Conservation (phyloP, 2,888 invertebrate genomes). For the Lepidochrysops patricia region DNA sequence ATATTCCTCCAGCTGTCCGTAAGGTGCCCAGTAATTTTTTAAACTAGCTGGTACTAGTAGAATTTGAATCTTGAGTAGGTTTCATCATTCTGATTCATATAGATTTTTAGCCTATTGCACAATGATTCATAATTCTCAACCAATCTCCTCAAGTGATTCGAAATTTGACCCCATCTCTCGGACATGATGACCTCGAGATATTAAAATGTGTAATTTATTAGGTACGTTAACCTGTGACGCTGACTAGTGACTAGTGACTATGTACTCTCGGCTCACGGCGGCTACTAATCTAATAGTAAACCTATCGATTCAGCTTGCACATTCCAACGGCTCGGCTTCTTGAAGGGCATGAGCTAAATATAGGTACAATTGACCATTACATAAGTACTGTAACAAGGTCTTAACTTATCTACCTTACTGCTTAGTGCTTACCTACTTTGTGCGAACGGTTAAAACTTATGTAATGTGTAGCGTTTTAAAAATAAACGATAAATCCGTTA, state of each 20-base stretch:
- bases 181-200: conserved; percentile 10
- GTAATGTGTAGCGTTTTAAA: background rate
- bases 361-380: conserved; percentile 1
- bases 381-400: conserved; percentile 4
- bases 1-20: too few species aligned
- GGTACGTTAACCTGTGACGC: conserved; percentile 8
- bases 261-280: conserved; percentile 16
- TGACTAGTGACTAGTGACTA: conserved; percentile 9
- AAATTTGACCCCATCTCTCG: conserved; percentile 1
- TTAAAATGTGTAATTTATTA: conserved; percentile 9
- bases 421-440: background rate
- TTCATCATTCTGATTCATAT: background rate
- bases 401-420: conserved; percentile 3
- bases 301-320: conserved; percentile 31
- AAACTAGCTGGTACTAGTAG: too few species aligned
- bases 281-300: conserved; percentile 33
- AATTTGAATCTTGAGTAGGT: too few species aligned
- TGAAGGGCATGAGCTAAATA: conserved; percentile 16
- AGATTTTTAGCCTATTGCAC: background rate
- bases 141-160: background rate
- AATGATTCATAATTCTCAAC: background rate
- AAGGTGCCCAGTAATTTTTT: too few species aligned
- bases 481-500: too few species aligned
- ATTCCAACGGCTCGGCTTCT: conserved; percentile 31
- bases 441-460: background rate